phyloP scores from a whole-genome alignment of 2,113 vertebrate species.

The Hyaena hyaena region DNA sequence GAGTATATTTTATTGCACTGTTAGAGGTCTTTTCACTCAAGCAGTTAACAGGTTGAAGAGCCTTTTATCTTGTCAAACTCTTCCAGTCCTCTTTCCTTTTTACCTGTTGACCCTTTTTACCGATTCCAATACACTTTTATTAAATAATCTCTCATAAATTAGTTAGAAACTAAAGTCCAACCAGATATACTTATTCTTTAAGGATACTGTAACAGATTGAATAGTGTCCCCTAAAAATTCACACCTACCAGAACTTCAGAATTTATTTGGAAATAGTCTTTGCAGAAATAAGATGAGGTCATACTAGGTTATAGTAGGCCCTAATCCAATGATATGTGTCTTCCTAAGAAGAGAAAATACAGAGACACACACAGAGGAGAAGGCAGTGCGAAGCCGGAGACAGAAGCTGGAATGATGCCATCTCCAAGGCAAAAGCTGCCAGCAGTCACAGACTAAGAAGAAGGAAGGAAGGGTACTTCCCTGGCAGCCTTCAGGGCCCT shows the following conservation, averaged over 20 bases:
- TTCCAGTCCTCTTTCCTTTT: not conserved
- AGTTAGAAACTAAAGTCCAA: not conserved
- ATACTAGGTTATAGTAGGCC: not conserved
- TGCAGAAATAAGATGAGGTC: not conserved
- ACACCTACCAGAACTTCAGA: not conserved
- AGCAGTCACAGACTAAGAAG: not conserved
- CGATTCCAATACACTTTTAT: not conserved
- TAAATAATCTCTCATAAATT: slow-evolving; percentile 1
- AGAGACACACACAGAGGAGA: not conserved
- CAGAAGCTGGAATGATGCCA: not conserved
- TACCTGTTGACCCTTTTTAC: not conserved
- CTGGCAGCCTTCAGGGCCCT: not conserved
- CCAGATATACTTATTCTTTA: not conserved
- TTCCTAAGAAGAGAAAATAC: not conserved
- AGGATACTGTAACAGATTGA: not conserved
- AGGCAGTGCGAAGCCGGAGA: not conserved
- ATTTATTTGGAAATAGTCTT: not conserved
- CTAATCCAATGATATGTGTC: not conserved
- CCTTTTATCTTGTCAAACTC: not conserved
- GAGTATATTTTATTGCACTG: not conserved
- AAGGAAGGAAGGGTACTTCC: not conserved
- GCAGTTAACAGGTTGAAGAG: not conserved
- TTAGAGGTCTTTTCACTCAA: not conserved
- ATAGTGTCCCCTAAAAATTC: not conserved
- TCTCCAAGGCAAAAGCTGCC: rapidly evolving